Percentiles rank a stretch among this genome's conserved stretches.
Conservation (phyloP, 2,888 invertebrate genomes). For the Aleiodes leptofemur region DNA sequence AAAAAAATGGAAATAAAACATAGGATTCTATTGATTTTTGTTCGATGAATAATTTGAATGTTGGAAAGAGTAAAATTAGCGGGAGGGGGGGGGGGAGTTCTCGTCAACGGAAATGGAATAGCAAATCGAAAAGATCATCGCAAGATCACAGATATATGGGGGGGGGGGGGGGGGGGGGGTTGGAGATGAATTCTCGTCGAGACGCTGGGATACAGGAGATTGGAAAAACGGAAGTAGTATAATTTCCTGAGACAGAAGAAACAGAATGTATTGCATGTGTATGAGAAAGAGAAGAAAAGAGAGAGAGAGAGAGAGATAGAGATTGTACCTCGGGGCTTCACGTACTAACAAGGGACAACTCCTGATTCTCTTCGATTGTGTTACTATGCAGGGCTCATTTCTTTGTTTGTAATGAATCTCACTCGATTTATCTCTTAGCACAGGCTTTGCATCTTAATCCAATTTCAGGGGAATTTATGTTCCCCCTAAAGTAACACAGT, state of each 20-base stretch:
- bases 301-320: slow-evolving; percentile 47
- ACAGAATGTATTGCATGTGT: neutral
- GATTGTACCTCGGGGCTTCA: slow-evolving; percentile 63
- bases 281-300: slow-evolving; percentile 39
- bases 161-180: neutral
- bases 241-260: slow-evolving; percentile 50
- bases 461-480: too few relatives aligned
- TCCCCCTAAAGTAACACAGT: too few relatives aligned
- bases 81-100: slow-evolving; percentile 7
- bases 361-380: slow-evolving; percentile 69
- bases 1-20: too few relatives aligned
- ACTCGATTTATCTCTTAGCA: slow-evolving; percentile 39
- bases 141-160: slow-evolving; percentile 37
- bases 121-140: slow-evolving; percentile 49
- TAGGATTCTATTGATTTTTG: too few relatives aligned
- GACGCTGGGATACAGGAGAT: slow-evolving; percentile 46
- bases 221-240: slow-evolving; percentile 56
- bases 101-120: slow-evolving; percentile 48
- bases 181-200: slow-evolving; percentile 52
- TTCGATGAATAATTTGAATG: neutral
- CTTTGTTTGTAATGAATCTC: slow-evolving; percentile 43
- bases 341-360: slow-evolving; percentile 66
- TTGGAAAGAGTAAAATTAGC: neutral
- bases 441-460: slow-evolving; percentile 19
- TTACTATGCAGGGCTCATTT: slow-evolving; percentile 60